Percentiles rank a stretch among this genome's conserved stretches.
Evolutionary conservation across 2,888 invertebrate species (phyloP).

Genomic region (Gerris lacustris): DNA sequence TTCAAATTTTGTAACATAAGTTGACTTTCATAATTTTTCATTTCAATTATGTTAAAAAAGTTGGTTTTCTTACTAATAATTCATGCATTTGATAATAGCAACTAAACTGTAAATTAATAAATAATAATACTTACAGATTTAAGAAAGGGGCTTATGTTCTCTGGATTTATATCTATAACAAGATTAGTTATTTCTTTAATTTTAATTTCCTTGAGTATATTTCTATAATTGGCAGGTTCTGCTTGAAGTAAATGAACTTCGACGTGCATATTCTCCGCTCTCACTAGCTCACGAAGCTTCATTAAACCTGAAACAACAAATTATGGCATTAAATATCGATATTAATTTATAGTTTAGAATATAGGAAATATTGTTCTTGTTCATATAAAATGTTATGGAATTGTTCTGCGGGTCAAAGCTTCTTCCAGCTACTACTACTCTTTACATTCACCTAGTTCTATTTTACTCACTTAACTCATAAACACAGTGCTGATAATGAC

Average conservation of each 20-base stretch:
- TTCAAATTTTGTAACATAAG: too few relatives aligned
- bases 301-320: slow-evolving; percentile 50
- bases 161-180: slow-evolving; percentile 60
- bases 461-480: too few relatives aligned
- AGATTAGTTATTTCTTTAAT: slow-evolving; percentile 63
- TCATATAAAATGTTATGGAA: neutral
- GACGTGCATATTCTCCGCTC: slow-evolving; percentile 44
- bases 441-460: too few relatives aligned
- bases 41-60: too few relatives aligned
- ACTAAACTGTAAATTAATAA: too few relatives aligned
- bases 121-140: slow-evolving; percentile 56
- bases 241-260: slow-evolving; percentile 59
- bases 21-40: too few relatives aligned
- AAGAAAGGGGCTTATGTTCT: slow-evolving; percentile 58
- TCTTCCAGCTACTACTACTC: neutral
- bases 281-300: slow-evolving; percentile 57
- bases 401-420: too few relatives aligned
- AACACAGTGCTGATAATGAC: too few relatives aligned
- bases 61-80: too few relatives aligned
- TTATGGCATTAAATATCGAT: neutral
- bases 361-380: neutral
- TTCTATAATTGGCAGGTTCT: slow-evolving; percentile 51
- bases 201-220: slow-evolving; percentile 59
- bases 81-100: too few relatives aligned
- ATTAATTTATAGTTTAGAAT: neutral